Base-by-base conservation (phyloP, 2,113 vertebrate genomes). In the Phalacrocorax aristotelis region DNA sequence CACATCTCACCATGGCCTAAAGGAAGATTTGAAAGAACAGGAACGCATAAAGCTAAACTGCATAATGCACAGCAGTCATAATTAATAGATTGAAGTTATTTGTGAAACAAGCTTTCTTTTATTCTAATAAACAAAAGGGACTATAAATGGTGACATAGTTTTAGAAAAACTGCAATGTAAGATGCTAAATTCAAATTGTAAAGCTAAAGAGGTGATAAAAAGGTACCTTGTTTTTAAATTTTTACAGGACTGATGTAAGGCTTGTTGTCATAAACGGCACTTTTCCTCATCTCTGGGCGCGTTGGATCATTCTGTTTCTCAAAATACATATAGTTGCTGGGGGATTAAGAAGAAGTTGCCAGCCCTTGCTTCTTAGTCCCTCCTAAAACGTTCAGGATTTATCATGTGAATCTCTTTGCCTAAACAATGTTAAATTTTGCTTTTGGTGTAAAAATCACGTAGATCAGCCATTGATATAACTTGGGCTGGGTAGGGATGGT, bases 71-170 rank as follows among this genome's bases (percentile, higher is more conserved):
- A 42, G 91, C 91, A 85, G 54, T 75, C 89, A 76, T 91, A 91
- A 91, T 83, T 97, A 93, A 94, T 94, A 91, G 91, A 95, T 95
- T 79, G 62, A 80, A 91, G 66, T 77, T 91, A 77, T 93, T 82
- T 90, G 89, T 80, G 81, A 91, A 84, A 83, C 75, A 13, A 36
- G 81, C 40, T 42, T 89, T 94, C 38, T 95, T 95, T 93, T 80
- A 51, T 94, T 83, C 46, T 95, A 52, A 69, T 76, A 83, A 48
- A 78, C 72, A 38, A 61, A 74, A 51, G 44, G 57, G 38, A 34
- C 74, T 75, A 26, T 48, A 75, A 89, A 18, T 40, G 48, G 66
- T 91, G 91, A 48, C 81, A 54, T 7, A 13, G 52, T 27, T 83
- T 22, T 55, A 72, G 46, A 44, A 76, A 46, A 91, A 27, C 42